phyloP scores from a whole-genome alignment of 2,797 vertebrate genomes.

The Taenioides sp. region DNA sequence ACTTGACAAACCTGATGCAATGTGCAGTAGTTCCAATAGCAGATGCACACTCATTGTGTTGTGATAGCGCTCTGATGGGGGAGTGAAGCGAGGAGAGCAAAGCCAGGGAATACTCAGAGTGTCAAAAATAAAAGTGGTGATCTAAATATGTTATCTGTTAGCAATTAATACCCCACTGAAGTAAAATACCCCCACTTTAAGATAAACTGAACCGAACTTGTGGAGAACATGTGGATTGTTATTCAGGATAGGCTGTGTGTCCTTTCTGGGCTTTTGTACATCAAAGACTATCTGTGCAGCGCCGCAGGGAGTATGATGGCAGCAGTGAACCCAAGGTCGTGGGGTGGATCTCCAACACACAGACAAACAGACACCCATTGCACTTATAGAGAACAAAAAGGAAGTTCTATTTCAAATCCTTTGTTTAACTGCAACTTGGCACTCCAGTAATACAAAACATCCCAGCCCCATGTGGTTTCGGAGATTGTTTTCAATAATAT shows the following conservation, averaged over 20 bases:
- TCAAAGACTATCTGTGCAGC: constrained; percentile 49
- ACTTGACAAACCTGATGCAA: too few relatives aligned
- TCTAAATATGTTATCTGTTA: too few relatives aligned
- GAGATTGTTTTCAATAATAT: constrained; percentile 7
- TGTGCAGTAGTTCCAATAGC: too few relatives aligned
- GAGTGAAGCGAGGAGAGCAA: too few relatives aligned
- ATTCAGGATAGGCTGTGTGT: constrained; percentile 32
- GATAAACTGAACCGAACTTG: constrained; percentile 24
- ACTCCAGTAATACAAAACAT: constrained; percentile 8
- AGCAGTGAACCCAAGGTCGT: constrained; percentile 49
- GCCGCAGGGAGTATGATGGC: constrained; percentile 28
- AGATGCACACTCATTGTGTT: too few relatives aligned
- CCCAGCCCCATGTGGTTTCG: not conserved
- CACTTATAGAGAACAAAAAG: constrained; percentile 1
- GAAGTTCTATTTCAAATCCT: not conserved
- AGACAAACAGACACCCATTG: not conserved
- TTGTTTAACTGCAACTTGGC: constrained; percentile 10
- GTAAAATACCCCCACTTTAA: too few relatives aligned
- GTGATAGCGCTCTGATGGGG: too few relatives aligned
- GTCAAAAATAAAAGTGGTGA: too few relatives aligned
- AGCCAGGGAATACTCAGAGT: too few relatives aligned
- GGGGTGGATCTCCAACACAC: constrained; percentile 14
- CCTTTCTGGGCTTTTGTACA: constrained; percentile 40
- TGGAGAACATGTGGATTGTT: constrained; percentile 35
- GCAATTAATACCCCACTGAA: too few relatives aligned